phyloP scores from a whole-genome alignment of 1,140 invertebrate genomes.

The Drosophila sechellia region DNA sequence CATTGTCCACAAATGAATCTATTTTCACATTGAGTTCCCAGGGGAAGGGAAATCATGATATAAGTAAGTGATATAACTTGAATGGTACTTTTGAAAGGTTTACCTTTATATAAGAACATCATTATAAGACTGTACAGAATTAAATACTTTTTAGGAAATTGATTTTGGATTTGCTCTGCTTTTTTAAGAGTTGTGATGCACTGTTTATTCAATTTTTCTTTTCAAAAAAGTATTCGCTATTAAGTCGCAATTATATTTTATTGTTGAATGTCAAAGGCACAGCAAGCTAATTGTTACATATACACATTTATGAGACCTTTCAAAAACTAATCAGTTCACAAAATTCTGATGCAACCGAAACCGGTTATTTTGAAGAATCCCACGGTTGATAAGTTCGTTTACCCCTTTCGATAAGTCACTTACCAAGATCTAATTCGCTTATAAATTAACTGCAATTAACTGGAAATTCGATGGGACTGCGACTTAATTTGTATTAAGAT shows the following conservation, averaged over 20 bases:
- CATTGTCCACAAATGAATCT: slow-evolving; percentile 10
- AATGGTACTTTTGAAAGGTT: neutral
- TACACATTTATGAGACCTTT: slow-evolving; percentile 17
- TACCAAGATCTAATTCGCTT: slow-evolving; percentile 33
- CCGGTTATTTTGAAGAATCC: slow-evolving; percentile 14
- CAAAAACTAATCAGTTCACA: neutral
- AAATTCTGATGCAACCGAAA: slow-evolving; percentile 22
- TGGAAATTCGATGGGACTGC: slow-evolving; percentile 24
- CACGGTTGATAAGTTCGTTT: slow-evolving; percentile 32
- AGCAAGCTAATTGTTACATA: neutral
- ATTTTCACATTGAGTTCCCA: slow-evolving; percentile 10
- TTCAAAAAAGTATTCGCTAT: too few relatives aligned
- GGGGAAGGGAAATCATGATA: slow-evolving; percentile 10
- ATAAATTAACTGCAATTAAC: slow-evolving; percentile 43
- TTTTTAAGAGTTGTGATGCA: too few relatives aligned
- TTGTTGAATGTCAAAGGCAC: neutral
- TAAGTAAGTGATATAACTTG: slow-evolving; percentile 26
- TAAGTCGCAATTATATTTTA: neutral
- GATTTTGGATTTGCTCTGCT: neutral
- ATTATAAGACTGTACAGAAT: neutral
- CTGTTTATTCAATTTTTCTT: too few relatives aligned
- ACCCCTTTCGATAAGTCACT: slow-evolving; percentile 21
- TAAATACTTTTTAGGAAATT: neutral
- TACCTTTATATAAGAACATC: slow-evolving; percentile 3
- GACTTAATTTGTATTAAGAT: slow-evolving; percentile 37